Conservation (phyloP, 2,113 vertebrate species). For the Anolis carolinensis region DNA sequence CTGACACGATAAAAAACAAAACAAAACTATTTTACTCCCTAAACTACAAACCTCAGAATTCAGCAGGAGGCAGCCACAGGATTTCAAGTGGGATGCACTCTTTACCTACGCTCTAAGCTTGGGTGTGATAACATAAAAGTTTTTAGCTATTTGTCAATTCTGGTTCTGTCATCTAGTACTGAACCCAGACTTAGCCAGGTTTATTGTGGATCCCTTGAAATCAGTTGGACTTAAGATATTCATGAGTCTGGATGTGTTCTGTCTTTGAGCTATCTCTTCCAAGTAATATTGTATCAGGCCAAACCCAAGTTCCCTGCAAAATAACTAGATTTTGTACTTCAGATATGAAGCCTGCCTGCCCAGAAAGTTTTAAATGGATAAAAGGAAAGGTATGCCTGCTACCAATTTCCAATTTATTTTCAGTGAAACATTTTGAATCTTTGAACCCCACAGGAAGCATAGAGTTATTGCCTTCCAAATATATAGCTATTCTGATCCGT, state of each 20-base stretch:
- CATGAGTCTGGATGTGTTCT: too few species aligned
- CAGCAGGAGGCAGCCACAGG: too few species aligned
- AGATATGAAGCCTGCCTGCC: background rate
- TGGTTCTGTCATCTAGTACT: background rate
- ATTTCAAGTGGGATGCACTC: too few species aligned
- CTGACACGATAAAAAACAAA: too few species aligned
- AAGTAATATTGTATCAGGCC: too few species aligned
- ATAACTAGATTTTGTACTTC: background rate
- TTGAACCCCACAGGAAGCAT: background rate
- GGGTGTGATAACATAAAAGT: too few species aligned
- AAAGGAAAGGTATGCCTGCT: background rate
- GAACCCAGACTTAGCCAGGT: background rate
- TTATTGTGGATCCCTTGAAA: background rate
- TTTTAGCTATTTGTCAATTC: background rate
- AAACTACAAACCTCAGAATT: too few species aligned
- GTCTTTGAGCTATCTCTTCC: too few species aligned
- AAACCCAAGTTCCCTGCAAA: background rate
- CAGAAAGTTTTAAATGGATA: background rate
- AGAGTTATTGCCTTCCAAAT: background rate
- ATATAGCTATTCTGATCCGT: background rate
- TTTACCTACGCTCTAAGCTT: too few species aligned
- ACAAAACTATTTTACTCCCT: too few species aligned
- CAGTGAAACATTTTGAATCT: background rate
- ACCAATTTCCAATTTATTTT: constrained; percentile 5
- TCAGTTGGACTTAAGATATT: too few species aligned